phyloP scores from a whole-genome alignment of 2,888 invertebrate genomes.

The Eulithis testata region DNA sequence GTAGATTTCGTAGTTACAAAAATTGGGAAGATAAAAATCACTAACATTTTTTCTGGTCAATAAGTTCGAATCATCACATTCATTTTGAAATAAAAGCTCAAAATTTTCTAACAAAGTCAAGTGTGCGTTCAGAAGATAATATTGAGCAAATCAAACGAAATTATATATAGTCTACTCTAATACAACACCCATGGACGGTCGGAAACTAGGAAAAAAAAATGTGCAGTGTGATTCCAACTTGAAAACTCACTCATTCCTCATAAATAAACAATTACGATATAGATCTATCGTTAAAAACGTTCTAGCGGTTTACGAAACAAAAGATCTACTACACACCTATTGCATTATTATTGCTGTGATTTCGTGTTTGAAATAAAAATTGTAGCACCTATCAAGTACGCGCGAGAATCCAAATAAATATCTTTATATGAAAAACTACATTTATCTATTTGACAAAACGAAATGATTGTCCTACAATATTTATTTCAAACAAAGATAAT shows the following conservation, averaged over 20 bases:
- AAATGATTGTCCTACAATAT: conserved; percentile 47
- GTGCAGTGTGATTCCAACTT: conserved; percentile 38
- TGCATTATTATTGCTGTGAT: conserved; percentile 79
- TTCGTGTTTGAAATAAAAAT: conserved; percentile 57
- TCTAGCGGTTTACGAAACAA: conserved; percentile 76
- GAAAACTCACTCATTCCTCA: conserved; percentile 29
- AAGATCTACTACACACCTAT: conserved; percentile 72
- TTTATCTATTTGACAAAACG: neutral
- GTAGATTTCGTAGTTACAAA: conserved; percentile 60
- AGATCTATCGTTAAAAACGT: conserved; percentile 53
- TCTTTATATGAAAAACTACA: conserved; percentile 1
- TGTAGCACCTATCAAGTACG: conserved; percentile 36
- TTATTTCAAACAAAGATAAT: conserved; percentile 59
- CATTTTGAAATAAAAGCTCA: conserved; percentile 62
- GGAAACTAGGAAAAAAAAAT: conserved; percentile 58
- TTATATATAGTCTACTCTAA: conserved; percentile 52
- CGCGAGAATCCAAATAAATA: neutral
- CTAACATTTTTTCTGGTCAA: conserved; percentile 71
- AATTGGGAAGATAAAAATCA: conserved; percentile 63
- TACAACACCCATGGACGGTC: conserved; percentile 82
- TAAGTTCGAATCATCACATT: conserved; percentile 70
- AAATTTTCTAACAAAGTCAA: conserved; percentile 26
- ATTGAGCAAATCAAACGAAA: conserved; percentile 47
- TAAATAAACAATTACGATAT: conserved; percentile 10
- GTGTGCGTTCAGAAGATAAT: conserved; percentile 43